These are phyloP conservation scores for Corythoichthys haematopterus DNA, from an alignment of 2,113 vertebrate species.

Conservation along the genomic window DNA sequence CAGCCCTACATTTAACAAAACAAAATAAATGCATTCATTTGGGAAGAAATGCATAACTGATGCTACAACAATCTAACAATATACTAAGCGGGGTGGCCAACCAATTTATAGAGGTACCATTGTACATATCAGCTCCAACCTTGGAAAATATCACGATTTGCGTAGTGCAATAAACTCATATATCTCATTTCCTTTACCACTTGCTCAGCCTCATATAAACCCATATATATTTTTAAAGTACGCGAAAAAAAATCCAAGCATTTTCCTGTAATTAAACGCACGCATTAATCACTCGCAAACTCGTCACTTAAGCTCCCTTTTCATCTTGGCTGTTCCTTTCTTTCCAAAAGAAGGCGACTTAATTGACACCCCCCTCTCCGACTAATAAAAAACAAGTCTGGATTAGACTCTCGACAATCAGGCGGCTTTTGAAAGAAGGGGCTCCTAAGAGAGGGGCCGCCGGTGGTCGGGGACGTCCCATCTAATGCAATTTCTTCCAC, in stretches of 20 bases:
- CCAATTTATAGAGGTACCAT: no score
- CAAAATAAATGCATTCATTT: no score
- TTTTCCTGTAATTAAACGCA: constrained; percentile 41
- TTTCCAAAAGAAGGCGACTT: constrained; percentile 19
- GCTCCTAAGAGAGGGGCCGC: constrained; percentile 21
- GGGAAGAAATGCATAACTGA: no score
- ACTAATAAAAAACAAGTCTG: constrained; percentile 32
- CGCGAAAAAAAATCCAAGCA: constrained; percentile 20
- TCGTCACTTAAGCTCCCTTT: not conserved
- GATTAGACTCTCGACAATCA: constrained; percentile 40
- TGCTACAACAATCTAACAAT: no score
- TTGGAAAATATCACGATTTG: no score
- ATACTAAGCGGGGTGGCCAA: no score
- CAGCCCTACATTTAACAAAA: no score
- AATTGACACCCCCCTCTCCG: constrained; percentile 24
- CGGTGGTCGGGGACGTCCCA: constrained; percentile 28
- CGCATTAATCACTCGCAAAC: constrained; percentile 23
- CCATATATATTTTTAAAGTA: not conserved
- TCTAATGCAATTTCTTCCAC: constrained; percentile 61
- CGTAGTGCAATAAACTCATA: no score
- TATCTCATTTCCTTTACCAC: not conserved
- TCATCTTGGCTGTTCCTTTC: constrained; percentile 14
- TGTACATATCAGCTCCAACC: no score
- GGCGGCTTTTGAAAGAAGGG: constrained; percentile 14
- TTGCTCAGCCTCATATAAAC: constrained; percentile 8